Evolutionary conservation across 1,140 invertebrate species (phyloP).

Genomic region (Macrostomum lignano): DNA sequence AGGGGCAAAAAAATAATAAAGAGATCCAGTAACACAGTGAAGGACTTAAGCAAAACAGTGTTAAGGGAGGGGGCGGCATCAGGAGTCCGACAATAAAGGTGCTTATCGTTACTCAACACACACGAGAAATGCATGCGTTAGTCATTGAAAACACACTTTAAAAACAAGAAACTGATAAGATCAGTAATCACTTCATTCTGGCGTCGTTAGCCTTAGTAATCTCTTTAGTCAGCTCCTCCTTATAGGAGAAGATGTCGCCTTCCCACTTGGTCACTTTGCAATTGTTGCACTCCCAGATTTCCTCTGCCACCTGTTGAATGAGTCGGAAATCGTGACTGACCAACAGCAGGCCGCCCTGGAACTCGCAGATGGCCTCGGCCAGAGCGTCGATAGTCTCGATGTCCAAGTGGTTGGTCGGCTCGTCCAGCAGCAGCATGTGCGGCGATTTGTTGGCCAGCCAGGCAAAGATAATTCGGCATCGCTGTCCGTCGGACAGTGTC

Average conservation of each 20-base stretch:
- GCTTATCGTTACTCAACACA: too few relatives aligned
- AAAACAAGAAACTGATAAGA: too few relatives aligned
- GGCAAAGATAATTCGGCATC: slow-evolving; percentile 89
- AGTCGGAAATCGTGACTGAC: slow-evolving; percentile 91
- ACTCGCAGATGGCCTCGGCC: slow-evolving; percentile 84
- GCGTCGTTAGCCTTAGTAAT: too few relatives aligned
- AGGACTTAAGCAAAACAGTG: too few relatives aligned
- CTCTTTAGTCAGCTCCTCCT: slow-evolving; percentile 32
- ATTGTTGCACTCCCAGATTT: slow-evolving; percentile 97
- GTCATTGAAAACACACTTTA: too few relatives aligned
- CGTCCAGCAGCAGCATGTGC: slow-evolving; percentile 68
- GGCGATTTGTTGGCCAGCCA: slow-evolving; percentile 79
- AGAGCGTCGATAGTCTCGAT: slow-evolving; percentile 96
- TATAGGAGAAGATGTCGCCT: slow-evolving; percentile 74
- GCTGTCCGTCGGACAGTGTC: slow-evolving; percentile 83
- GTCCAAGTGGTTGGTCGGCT: slow-evolving; percentile 95
- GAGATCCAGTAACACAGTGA: too few relatives aligned
- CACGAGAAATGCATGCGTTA: too few relatives aligned
- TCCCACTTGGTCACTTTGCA: slow-evolving; percentile 81
- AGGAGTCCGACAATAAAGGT: too few relatives aligned
- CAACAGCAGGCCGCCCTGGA: slow-evolving; percentile 82
- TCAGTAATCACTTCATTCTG: too few relatives aligned
- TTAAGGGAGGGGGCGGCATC: too few relatives aligned
- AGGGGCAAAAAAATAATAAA: too few relatives aligned
- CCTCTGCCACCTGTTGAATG: slow-evolving; percentile 89